Evolutionary conservation across 2,113 vertebrate species (phyloP).

Genomic region (Falcunculus frontatus): DNA sequence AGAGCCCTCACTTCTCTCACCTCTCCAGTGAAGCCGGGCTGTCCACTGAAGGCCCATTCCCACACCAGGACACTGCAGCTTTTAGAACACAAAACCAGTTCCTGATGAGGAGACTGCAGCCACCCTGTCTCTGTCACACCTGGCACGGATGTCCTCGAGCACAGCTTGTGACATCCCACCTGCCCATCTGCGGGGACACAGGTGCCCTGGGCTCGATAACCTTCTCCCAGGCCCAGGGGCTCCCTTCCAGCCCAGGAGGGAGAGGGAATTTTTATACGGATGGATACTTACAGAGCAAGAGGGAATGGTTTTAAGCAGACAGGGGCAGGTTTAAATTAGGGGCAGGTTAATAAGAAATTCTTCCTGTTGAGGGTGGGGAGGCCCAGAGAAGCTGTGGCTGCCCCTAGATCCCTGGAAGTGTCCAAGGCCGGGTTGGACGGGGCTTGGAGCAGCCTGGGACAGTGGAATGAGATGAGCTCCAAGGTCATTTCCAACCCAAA

Average conservation of each 20-base stretch:
- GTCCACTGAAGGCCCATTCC: fast-evolving
- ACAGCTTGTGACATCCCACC: background rate
- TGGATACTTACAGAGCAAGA: too few species aligned
- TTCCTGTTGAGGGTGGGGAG: fast-evolving
- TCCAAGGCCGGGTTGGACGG: fast-evolving
- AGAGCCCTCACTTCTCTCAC: background rate
- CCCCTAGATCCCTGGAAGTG: background rate
- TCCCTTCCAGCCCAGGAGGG: background rate
- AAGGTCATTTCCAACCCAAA: background rate
- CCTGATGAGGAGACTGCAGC: background rate
- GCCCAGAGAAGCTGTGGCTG: background rate
- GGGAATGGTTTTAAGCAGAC: background rate
- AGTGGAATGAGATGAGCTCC: fast-evolving
- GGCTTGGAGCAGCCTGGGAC: background rate
- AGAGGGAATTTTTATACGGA: background rate
- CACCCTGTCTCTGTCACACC: background rate
- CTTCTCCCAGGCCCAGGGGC: background rate
- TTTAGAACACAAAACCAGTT: background rate
- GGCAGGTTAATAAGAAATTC: background rate
- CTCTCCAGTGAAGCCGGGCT: background rate
- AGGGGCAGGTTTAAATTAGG: background rate
- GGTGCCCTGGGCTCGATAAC: background rate
- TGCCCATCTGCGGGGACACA: background rate
- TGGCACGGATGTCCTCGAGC: background rate
- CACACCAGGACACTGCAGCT: background rate